These are phyloP conservation scores for Zeus faber DNA, from an alignment of 2,113 vertebrate species.

Conservation along the genomic window DNA sequence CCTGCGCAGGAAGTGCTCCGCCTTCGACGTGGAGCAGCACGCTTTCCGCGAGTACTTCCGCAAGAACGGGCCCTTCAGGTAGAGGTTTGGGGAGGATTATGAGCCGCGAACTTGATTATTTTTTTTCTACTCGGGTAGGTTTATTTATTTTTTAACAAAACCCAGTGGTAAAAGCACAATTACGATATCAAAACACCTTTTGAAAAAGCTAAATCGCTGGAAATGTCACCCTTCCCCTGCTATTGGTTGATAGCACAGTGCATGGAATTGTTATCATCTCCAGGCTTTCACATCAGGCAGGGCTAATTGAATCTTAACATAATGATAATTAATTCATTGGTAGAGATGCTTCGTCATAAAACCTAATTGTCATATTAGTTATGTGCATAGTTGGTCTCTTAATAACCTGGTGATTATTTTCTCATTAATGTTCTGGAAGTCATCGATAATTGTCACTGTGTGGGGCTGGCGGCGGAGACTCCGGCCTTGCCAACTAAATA, in stretches of 20 bases:
- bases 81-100: not conserved
- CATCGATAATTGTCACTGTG: conserved; percentile 47
- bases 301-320: conserved; percentile 61
- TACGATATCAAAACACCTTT: too few relatives aligned
- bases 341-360: conserved; percentile 45
- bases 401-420: conserved; percentile 62
- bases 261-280: conserved; percentile 25
- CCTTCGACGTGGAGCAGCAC: conserved; percentile 81
- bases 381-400: conserved; percentile 59
- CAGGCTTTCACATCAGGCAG: conserved; percentile 30
- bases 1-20: conserved; percentile 77
- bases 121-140: too few relatives aligned
- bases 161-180: too few relatives aligned
- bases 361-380: conserved; percentile 59
- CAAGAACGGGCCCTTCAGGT: conserved; percentile 87
- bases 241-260: conserved; percentile 19
- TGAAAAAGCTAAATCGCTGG: too few relatives aligned
- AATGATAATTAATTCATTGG: conserved; percentile 56
- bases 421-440: conserved; percentile 57
- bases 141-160: too few relatives aligned
- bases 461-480: conserved; percentile 2
- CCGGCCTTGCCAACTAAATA: conserved; percentile 27
- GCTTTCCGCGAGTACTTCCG: conserved; percentile 80
- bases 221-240: conserved; percentile 32
- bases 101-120: too few relatives aligned